Base-by-base conservation (phyloP, 2,113 vertebrate species). In the Megaceryle torquata region DNA sequence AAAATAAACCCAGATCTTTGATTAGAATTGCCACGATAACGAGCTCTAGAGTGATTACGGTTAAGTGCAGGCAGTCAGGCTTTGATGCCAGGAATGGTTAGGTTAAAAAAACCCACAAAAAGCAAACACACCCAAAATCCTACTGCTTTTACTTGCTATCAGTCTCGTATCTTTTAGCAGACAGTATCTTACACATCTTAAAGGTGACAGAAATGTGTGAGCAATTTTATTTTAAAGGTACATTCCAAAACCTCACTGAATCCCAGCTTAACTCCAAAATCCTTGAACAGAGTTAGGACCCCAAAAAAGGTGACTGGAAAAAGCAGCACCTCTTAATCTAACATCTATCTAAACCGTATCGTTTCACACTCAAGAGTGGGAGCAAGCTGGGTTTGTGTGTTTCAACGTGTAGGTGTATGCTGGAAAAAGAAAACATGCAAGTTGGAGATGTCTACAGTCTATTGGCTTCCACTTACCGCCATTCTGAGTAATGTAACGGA, bases 401-500 rank as follows among this genome's bases (percentile, higher is more conserved):
- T 44, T 44, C 35, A 15, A 2, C 24, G 13, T 20, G n/a, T 6
- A n/a, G 64, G 22, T 22, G 11, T 13, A 1, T 1, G 31, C 13
- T 77, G 41, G 33, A 46, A 29, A 60, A 77, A 75, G 0, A 61
- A 56, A 46, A 39, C 0, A 6, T 0, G 11, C 16, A 37, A 8
- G 33, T 0, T 15, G 35, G 46, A 69, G 28, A 14, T 0, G 4
- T 10, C 21, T 35, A 4, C 12, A 8, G 28, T 2, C 37, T 21
- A 10, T 1, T 17, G 77, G 51, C 33, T 64, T 35, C 37, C 3
- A n/a, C 91, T 95, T 93, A 99, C 99, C 99, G 98, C 99, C 99
- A 0, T 99, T 99, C 96, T 99, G 99, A 57, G 99, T 99, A 95
- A 99, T 99, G 88, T 99, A 99, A 16, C 99, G 98, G 37, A 99